These are phyloP conservation scores for Helleia helle DNA, from an alignment of 2,888 invertebrate genomes.

Conservation along the genomic window DNA sequence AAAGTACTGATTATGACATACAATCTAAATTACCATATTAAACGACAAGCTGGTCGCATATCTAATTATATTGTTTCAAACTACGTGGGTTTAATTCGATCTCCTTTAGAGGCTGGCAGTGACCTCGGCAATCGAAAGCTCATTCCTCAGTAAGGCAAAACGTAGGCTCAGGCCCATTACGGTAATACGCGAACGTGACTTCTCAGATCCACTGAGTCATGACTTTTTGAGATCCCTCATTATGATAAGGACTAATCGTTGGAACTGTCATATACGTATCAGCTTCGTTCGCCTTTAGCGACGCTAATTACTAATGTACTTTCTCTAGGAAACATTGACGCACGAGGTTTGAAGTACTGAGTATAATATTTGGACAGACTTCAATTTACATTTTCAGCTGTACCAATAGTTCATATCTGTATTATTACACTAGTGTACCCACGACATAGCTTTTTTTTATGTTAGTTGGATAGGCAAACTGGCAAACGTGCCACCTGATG, in stretches of 20 bases:
- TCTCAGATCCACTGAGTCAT: slow-evolving; percentile 29
- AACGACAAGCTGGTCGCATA: background rate
- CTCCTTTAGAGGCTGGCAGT: slow-evolving; percentile 35
- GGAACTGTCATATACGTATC: slow-evolving; percentile 22
- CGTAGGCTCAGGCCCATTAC: slow-evolving; percentile 11
- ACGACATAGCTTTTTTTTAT: too few relatives aligned
- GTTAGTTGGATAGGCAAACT: too few relatives aligned
- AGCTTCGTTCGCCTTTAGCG: slow-evolving; percentile 19
- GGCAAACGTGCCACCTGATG: too few relatives aligned
- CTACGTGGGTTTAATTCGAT: slow-evolving; percentile 23
- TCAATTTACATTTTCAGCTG: too few relatives aligned
- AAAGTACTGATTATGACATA: too few relatives aligned
- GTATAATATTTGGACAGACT: too few relatives aligned
- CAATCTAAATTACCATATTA: too few relatives aligned
- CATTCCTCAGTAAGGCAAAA: slow-evolving; percentile 27
- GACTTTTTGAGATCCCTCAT: slow-evolving; percentile 20
- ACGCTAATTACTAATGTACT: background rate
- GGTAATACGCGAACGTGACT: slow-evolving; percentile 16
- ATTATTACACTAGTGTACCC: too few relatives aligned
- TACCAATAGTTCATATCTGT: too few relatives aligned
- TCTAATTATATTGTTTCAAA: slow-evolving; percentile 8
- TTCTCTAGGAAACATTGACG: too few relatives aligned
- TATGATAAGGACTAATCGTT: slow-evolving; percentile 23
- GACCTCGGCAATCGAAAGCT: slow-evolving; percentile 20
- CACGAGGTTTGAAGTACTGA: too few relatives aligned